Evolutionary conservation across 2,888 invertebrate genomes (phyloP).

Genomic region (Apotomis turbidana): DNA sequence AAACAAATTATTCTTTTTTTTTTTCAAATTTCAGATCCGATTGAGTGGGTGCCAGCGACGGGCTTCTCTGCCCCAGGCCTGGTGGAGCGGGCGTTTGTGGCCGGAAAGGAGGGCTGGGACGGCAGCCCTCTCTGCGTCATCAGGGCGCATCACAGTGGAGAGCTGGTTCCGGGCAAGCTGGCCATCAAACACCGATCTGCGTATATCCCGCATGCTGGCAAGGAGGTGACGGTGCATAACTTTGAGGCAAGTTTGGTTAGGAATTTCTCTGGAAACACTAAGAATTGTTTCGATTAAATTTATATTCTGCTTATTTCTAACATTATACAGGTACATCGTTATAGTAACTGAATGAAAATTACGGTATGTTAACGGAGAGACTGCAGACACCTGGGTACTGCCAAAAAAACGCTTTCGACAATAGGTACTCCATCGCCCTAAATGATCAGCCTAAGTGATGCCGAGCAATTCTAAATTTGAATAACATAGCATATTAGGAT

Average conservation of each 20-base stretch:
- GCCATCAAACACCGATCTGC: conserved; percentile 69
- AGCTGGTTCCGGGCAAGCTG: conserved; percentile 73
- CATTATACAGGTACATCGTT: too few relatives aligned
- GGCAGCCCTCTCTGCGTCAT: conserved; percentile 75
- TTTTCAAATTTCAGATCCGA: conserved; percentile 47
- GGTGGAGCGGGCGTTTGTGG: conserved; percentile 64
- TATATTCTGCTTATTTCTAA: too few relatives aligned
- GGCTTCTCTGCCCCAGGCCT: conserved; percentile 57
- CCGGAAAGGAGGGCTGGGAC: conserved; percentile 76
- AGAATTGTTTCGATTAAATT: too few relatives aligned
- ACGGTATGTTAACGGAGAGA: too few relatives aligned
- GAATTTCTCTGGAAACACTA: too few relatives aligned
- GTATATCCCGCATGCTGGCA: conserved; percentile 67
- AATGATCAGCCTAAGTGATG: too few relatives aligned
- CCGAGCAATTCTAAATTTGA: too few relatives aligned
- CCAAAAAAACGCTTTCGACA: too few relatives aligned
- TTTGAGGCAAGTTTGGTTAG: conserved; percentile 65
- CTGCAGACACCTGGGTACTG: too few relatives aligned
- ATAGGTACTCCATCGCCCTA: too few relatives aligned
- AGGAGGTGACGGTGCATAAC: conserved; percentile 73
- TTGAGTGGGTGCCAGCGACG: conserved; percentile 70
- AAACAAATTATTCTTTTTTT: background rate
- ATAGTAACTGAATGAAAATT: too few relatives aligned
- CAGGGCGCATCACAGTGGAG: conserved; percentile 71
- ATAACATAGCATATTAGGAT: too few relatives aligned